These are phyloP conservation scores for Campaea margaritaria DNA, from an alignment of 2,888 invertebrate species.

Conservation along the genomic window DNA sequence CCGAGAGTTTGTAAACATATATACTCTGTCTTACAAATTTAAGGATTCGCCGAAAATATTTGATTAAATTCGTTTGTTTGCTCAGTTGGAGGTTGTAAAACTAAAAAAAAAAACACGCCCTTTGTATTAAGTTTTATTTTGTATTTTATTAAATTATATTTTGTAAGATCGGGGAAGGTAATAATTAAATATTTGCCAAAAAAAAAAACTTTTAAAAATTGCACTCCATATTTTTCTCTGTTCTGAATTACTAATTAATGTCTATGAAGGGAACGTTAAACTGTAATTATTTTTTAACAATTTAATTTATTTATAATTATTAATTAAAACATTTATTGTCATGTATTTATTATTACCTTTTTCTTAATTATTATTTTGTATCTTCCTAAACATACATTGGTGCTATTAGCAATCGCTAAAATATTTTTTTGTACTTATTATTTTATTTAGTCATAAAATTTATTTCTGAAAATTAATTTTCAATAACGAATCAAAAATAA, in stretches of 20 bases:
- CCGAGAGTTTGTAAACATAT: constrained; percentile 37
- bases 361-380: constrained; percentile 36
- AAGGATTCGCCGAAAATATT: constrained; percentile 45
- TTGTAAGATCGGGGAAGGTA: constrained; percentile 13
- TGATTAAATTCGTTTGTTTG: constrained; percentile 62
- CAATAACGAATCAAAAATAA: no score
- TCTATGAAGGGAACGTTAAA: no score
- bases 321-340: not conserved
- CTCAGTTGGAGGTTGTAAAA: constrained; percentile 79
- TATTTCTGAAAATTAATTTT: constrained; percentile 15
- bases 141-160: constrained; percentile 28
- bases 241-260: no score
- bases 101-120: constrained; percentile 40
- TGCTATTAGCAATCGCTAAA: constrained; percentile 75
- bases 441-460: constrained; percentile 33
- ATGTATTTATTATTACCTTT: constrained; percentile 13
- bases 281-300: not conserved
- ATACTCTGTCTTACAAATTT: constrained; percentile 11
- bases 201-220: not conserved
- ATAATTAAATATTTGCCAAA: constrained; percentile 1
- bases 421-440: constrained; percentile 49
- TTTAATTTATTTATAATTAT: not conserved
- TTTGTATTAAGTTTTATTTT: constrained; percentile 45
- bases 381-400: constrained; percentile 67
- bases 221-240: not conserved